Base-by-base conservation (phyloP, 2,888 invertebrate species). In the Polietes domitor region DNA sequence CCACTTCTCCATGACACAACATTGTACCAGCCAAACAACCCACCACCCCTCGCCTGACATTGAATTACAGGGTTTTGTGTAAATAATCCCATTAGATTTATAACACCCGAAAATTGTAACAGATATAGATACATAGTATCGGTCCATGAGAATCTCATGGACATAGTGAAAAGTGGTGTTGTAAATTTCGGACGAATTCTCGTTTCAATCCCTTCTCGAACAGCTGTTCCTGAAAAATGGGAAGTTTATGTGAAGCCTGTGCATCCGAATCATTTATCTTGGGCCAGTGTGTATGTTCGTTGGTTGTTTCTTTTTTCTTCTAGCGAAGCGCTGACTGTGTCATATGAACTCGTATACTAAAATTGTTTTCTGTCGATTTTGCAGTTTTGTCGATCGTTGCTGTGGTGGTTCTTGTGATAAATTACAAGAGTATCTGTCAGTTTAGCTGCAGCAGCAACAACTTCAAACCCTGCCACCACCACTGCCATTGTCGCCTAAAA, bases 401-500 rank as follows among this genome's bases (percentile, higher is more conserved):
- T 24, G 47, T 6, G 37, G 17, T 63, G 63, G 21, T 68, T 19
- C 43, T 63, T 63, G 24, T 68, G 41, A 43, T 43, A 24, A 43
- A 68, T 68, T 68, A 68, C 68, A 68, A 15, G 68, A 24, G 41
- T 68, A 41, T 68, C 41, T 68, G 65, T 41, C 65, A 41, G 63
- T 17, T 15, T 1, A 32, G 2, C 50, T 21, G 15, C 50, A 10
- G 47, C 70, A 50, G 3, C 47, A 53, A 32, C 12, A 72, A 47
- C 71, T 28, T 47, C 71, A 71, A 43, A 21, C 28, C n/a, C 32
- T 24, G 81, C 71, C 73, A 74, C 85, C 61, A 76, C 47, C 82
- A 83, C 71, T 78, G 24, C 53, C 43, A 70, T 41, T 12, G 41
- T 41, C 12, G 47, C 15, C 4, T 15, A 26, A 43, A 41, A 41